Evolutionary conservation across 2,113 vertebrate species (phyloP), one percentile per base, ranked within the genome.

Genomic region (Anseranas semipalmata): DNA sequence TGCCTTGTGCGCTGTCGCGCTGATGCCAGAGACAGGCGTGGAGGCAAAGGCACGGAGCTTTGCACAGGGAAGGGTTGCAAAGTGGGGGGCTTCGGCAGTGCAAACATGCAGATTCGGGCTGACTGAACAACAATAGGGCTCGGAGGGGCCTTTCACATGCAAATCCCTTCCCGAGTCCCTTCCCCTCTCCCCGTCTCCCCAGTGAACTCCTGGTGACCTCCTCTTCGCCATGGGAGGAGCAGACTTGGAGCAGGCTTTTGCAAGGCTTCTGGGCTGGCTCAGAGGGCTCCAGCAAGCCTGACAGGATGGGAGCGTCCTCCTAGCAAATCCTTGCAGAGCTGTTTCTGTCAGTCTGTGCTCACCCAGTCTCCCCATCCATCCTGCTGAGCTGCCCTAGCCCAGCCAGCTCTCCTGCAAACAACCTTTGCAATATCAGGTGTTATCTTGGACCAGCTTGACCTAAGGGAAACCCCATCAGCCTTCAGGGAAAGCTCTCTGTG

Each of bases 121-220:
- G 73, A 35, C 79, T n/a, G 87, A 83, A 66, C 89, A 96, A 96
- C 94, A 97, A 95, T 87, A 66, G 91, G 58, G 66, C 84, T 95
- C 92, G 17, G 77, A 91, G 77, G 50, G 45, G 66, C 84, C 62
- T 96, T 97, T 97, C 94, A 96, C 96, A 95, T 97, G 96, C 96
- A 96, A 96, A 97, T 96, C 94, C 37, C 59, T 85, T n/a, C 85
- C 73, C 58, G 43, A 81, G 89, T 50, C 73, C 70, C 86, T 94
- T 93, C 65, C 58, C 32, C 48, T 89, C 80, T 94, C 59, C 60
- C 60, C 33, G 28, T 15, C 28, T 41, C 77, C 45, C 89, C 86
- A 4, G 87, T 96, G 96, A 97, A 97, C 96, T 97, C 95, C 77
- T 14, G 77, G 66, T 96, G 96, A 97, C 96, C 96, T 72, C 86